Evolutionary conservation across 2,888 invertebrate species (phyloP).

Genomic region (Myopa testacea): DNA sequence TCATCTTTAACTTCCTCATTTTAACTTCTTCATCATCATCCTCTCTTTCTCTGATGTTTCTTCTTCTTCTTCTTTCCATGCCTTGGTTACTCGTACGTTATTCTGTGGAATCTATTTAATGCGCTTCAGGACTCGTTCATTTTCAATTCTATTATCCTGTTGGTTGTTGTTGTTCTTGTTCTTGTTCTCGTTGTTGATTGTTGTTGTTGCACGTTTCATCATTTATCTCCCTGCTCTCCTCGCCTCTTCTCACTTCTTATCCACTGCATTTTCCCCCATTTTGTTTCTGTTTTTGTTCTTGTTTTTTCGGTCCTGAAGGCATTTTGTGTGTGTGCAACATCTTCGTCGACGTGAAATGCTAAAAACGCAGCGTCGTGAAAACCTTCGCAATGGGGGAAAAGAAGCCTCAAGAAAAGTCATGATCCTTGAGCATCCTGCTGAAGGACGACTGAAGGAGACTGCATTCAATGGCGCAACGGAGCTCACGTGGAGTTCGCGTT

Average conservation of each 20-base stretch:
- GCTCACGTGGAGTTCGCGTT: not conserved
- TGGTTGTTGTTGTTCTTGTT: not conserved
- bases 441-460: constrained; percentile 66
- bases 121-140: constrained; percentile 40
- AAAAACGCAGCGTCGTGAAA: constrained; percentile 24
- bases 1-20: not conserved
- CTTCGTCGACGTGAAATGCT: constrained; percentile 30
- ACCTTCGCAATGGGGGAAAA: not conserved
- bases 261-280: not conserved
- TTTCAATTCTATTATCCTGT: constrained; percentile 29
- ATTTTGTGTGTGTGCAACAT: constrained; percentile 31
- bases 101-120: constrained; percentile 39
- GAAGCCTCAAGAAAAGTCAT: constrained; percentile 19
- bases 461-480: constrained; percentile 1
- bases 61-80: too few relatives aligned
- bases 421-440: constrained; percentile 57
- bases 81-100: not conserved
- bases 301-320: constrained; percentile 28
- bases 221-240: not conserved
- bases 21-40: not conserved
- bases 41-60: not conserved
- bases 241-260: not conserved
- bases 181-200: not conserved
- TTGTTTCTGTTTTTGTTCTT: not conserved
- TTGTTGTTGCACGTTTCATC: constrained; percentile 9